These are phyloP conservation scores for Trachops cirrhosus DNA, from an alignment of 2,797 vertebrate genomes.

Conservation along the genomic window DNA sequence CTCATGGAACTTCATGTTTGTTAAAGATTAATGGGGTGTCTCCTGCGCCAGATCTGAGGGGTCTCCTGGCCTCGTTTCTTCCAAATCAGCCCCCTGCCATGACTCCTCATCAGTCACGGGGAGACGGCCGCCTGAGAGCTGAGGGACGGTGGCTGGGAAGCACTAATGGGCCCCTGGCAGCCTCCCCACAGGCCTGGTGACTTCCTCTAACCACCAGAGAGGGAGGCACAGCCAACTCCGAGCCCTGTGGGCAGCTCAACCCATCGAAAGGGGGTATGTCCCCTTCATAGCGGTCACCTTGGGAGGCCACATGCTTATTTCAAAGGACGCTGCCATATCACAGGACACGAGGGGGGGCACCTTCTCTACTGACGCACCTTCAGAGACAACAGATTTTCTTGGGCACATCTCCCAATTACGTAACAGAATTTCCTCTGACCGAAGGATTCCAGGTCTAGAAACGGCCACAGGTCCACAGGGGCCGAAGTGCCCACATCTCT, in stretches of 20 bases:
- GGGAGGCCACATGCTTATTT: neutral
- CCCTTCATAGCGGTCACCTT: no score
- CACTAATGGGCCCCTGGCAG: constrained; percentile 52
- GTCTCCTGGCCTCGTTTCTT: constrained; percentile 67
- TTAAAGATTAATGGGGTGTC: constrained; percentile 73
- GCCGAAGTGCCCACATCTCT: rapidly evolving
- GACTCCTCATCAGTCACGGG: constrained; percentile 20
- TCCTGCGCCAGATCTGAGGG: constrained; percentile 1
- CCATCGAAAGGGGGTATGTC: neutral
- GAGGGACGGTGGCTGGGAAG: neutral
- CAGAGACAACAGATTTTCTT: neutral
- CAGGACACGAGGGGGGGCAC: rapidly evolving
- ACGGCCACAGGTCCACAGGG: rapidly evolving
- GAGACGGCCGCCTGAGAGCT: neutral
- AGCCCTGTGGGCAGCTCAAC: neutral
- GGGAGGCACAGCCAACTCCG: neutral
- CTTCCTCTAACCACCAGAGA: neutral
- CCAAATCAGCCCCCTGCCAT: constrained; percentile 62
- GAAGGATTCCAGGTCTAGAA: neutral
- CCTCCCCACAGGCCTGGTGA: neutral
- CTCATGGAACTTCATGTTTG: constrained; percentile 58
- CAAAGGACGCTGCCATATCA: rapidly evolving
- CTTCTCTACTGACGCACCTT: rapidly evolving
- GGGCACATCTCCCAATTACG: rapidly evolving
- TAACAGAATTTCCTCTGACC: rapidly evolving